Conservation (phyloP, 2,888 invertebrate species). For the Adelognathus sp. region DNA sequence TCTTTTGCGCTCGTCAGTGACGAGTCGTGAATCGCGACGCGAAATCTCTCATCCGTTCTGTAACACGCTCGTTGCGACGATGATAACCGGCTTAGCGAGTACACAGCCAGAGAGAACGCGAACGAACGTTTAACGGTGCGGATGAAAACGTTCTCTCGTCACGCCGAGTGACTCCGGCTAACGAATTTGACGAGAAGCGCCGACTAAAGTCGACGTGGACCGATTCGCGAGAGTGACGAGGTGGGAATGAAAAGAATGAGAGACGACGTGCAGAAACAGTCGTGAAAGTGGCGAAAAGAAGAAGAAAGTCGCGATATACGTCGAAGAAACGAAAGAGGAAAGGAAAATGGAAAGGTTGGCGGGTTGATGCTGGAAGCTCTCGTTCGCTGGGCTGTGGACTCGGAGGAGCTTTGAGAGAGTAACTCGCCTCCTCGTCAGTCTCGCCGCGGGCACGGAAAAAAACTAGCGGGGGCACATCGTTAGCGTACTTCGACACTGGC, state of each 20-base stretch:
- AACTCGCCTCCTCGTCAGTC: conserved; percentile 21
- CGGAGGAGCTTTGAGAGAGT: conserved; percentile 24
- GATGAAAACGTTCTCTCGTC: conserved; percentile 31
- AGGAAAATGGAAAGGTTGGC: not conserved
- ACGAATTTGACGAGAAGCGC: conserved; percentile 36
- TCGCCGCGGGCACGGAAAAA: conserved; percentile 26
- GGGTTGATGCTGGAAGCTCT: no score
- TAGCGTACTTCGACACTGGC: conserved; percentile 66
- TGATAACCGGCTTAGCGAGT: conserved; percentile 6
- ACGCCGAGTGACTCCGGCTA: conserved; percentile 23
- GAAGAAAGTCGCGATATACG: not conserved
- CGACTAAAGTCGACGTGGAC: conserved; percentile 13
- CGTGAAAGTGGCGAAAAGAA: not conserved
- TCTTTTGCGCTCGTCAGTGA: conserved; percentile 11
- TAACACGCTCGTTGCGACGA: not conserved
- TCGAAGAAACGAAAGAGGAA: not conserved
- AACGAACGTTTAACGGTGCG: conserved; percentile 29
- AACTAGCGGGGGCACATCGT: conserved; percentile 60
- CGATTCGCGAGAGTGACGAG: not conserved
- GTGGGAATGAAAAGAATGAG: not conserved
- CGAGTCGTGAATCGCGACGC: not conserved
- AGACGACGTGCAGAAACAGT: not conserved
- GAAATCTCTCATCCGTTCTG: not conserved
- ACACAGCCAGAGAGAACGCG: not conserved
- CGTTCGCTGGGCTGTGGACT: conserved; percentile 20